A percentile compares a stretch with the other conserved stretches of the same genome.
phyloP scores from a whole-genome alignment of 2,888 invertebrate genomes.

The Platerodrilus igneus region DNA sequence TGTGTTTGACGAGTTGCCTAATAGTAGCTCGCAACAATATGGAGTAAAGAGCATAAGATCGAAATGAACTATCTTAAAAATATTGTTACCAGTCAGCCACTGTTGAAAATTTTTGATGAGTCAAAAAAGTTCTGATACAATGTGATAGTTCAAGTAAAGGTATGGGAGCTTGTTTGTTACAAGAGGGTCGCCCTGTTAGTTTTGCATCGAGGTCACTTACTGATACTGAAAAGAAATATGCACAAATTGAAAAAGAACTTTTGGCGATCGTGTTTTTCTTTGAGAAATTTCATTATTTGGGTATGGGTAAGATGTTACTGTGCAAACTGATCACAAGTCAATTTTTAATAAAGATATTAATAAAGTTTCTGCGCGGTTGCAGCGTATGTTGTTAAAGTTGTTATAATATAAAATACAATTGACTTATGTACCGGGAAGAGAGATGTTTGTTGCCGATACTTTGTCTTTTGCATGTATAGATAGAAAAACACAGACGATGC shows the following conservation, averaged over 20 bases:
- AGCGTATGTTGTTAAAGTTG: slow-evolving; percentile 15
- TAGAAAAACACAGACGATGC: slow-evolving; percentile 1
- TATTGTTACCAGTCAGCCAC: slow-evolving; percentile 12
- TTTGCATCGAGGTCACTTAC: slow-evolving; percentile 12
- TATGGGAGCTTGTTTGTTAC: slow-evolving; percentile 24
- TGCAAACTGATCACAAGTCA: too few relatives aligned
- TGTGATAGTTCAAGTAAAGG: slow-evolving; percentile 26
- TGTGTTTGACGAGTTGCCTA: too few relatives aligned
- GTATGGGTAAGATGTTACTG: too few relatives aligned
- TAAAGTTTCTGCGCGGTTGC: slow-evolving; percentile 14
- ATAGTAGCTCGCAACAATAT: too few relatives aligned
- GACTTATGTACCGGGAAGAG: slow-evolving; percentile 14
- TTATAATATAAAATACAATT: slow-evolving; percentile 15
- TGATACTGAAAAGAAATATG: slow-evolving; percentile 7
- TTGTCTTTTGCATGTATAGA: slow-evolving; percentile 13
- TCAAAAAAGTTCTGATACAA: slow-evolving; percentile 16
- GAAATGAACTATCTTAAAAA: slow-evolving; percentile 20
- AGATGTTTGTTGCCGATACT: slow-evolving; percentile 17
- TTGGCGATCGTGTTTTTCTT: too few relatives aligned
- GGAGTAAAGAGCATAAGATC: slow-evolving; percentile 12
- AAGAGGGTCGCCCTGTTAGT: slow-evolving; percentile 22
- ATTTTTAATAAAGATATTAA: too few relatives aligned
- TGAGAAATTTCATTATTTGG: too few relatives aligned
- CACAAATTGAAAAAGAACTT: slow-evolving; percentile 12
- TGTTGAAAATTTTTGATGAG: slow-evolving; percentile 18